Evolutionary conservation across 2,797 vertebrate species (phyloP), one percentile per base, ranked within the genome.

Genomic region (Argentina silus): DNA sequence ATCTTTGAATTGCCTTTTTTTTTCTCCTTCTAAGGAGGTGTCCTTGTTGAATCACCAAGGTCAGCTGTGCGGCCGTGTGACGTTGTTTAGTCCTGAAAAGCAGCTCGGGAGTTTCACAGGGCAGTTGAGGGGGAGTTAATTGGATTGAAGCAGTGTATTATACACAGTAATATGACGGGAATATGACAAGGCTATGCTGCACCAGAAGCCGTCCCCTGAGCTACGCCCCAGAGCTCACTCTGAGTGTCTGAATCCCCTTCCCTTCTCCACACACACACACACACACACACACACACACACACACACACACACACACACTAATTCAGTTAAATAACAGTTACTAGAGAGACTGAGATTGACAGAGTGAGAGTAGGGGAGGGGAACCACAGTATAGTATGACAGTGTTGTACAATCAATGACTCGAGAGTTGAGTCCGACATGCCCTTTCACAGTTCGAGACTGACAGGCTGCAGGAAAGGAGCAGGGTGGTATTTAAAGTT

Each of bases 401-500:
- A 19, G 68, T 67, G 60, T 88, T 81, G 80, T 64, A 87, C 86
- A 88, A 88, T 87, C 86, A 87, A 77, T 89, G 87, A 87, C 67
- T 83, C 4, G 27, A 81, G 80, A 68, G 81, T 82, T 81, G 70
- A 79, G 72, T 85, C 80, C 69, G 9, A 78, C 51, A 65, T 85
- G 83, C 64, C 83, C 79, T 84, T 79, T 79, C 67, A 83, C 79
- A 59, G 72, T 36, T 76, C 56, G 78, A 74, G 73, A 81, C 70
- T 69, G 83, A 80, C 67, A 43, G 75, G 83, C 83, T 66, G 36
- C 23, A 36, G 67, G 79, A 74, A 79, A 73, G 42, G 74, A 80
- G 71, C 78, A 7, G 77, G 86, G 76, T 85, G 86, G 81, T 86
- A 84, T 89, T 90, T 86, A 87, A 84, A 89, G 86, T 86, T 86